Evolutionary conservation across 2,888 invertebrate genomes (phyloP).

Genomic region (Osedax fenrisi): DNA sequence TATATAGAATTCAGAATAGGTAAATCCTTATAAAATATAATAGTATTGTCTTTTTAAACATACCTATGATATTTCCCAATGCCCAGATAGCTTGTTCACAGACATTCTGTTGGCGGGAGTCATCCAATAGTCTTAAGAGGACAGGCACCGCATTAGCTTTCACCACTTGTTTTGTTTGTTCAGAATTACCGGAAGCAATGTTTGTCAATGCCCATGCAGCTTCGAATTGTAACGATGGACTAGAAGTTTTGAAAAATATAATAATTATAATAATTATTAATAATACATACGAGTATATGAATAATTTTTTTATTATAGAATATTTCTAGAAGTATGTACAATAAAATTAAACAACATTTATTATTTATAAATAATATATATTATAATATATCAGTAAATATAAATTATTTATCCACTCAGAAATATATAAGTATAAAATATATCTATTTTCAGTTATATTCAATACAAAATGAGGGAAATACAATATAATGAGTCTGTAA

Average conservation of each 20-base stretch:
- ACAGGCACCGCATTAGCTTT: constrained; percentile 86
- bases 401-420: too few species aligned
- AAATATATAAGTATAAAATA: too few species aligned
- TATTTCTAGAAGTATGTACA: not conserved
- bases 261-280: too few species aligned
- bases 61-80: constrained; percentile 71
- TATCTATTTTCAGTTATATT: too few species aligned
- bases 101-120: constrained; percentile 87
- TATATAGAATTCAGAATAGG: too few species aligned
- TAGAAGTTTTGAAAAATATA: constrained; percentile 37
- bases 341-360: not conserved
- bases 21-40: too few species aligned
- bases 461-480: too few species aligned
- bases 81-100: constrained; percentile 99
- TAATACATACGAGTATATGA: too few species aligned
- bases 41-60: constrained; percentile 24
- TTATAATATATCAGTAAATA: too few species aligned
- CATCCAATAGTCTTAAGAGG: constrained; percentile 70
- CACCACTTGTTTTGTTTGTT: constrained; percentile 81
- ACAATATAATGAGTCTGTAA: too few species aligned
- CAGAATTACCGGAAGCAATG: constrained; percentile 83
- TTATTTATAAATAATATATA: too few species aligned
- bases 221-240: constrained; percentile 80
- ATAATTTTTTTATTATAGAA: not conserved
- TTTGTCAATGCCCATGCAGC: constrained; percentile 95